phyloP scores from a whole-genome alignment of 2,888 invertebrate species.

The Napeogenes sylphis region DNA sequence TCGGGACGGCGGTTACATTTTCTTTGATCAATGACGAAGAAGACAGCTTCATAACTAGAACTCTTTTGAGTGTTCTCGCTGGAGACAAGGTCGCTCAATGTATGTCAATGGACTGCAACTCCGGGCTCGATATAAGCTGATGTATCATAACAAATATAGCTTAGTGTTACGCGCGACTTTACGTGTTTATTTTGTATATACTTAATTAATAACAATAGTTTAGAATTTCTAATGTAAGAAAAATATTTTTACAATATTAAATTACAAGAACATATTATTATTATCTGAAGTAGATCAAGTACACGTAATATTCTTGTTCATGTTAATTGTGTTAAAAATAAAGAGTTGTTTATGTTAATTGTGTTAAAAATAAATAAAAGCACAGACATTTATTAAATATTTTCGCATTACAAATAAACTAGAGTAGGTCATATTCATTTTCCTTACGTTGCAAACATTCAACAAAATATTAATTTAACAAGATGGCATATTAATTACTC shows the following conservation, averaged over 20 bases:
- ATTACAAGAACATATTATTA: too few species aligned
- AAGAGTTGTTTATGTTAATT: too few species aligned
- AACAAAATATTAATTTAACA: constrained; percentile 15
- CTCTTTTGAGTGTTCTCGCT: constrained; percentile 61
- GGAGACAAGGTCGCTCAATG: constrained; percentile 70
- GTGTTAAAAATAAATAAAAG: too few species aligned
- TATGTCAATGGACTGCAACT: constrained; percentile 69
- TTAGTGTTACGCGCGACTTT: constrained; percentile 22
- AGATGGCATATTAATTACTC: constrained; percentile 14
- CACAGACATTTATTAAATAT: not conserved
- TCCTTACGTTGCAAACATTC: constrained; percentile 13
- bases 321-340: too few species aligned
- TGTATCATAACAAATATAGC: constrained; percentile 34
- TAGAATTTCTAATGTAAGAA: too few species aligned
- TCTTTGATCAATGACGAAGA: constrained; percentile 63
- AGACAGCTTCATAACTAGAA: constrained; percentile 60
- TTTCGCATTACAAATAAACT: not conserved
- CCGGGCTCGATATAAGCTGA: constrained; percentile 71
- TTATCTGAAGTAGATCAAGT: too few species aligned
- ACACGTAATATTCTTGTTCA: too few species aligned
- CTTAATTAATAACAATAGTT: too few species aligned
- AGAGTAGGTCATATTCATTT: constrained; percentile 22
- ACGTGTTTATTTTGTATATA: too few species aligned
- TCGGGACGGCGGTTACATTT: constrained; percentile 66
- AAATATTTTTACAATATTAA: too few species aligned